phyloP scores from a whole-genome alignment of 2,113 vertebrate genomes.

The Mugil cephalus region DNA sequence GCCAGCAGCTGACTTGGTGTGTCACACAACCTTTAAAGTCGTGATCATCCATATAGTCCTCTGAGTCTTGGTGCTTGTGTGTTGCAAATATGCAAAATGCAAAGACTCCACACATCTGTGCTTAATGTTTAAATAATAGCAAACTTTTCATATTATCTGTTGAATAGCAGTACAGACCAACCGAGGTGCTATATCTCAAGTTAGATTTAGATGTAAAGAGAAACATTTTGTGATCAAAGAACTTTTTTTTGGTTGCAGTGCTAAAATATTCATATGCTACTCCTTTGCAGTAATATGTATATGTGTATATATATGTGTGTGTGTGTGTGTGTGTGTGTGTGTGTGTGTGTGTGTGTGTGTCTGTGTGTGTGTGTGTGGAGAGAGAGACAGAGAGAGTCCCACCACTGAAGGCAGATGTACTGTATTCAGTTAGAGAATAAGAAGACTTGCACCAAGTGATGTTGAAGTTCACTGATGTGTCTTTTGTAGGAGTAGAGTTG shows the following conservation, averaged over 20 bases:
- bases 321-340: too few relatives aligned
- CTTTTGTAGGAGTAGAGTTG: constrained; percentile 2
- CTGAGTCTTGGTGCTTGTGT: too few relatives aligned
- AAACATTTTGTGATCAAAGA: too few relatives aligned
- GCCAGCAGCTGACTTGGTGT: too few relatives aligned
- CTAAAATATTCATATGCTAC: constrained; percentile 24
- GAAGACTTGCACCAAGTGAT: constrained; percentile 21
- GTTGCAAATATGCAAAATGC: too few relatives aligned
- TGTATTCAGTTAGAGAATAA: constrained; percentile 18
- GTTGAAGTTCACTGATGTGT: too few relatives aligned
- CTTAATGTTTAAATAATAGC: neutral
- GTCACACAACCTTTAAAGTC: too few relatives aligned
- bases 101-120: neutral
- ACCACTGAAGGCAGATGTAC: constrained; percentile 2
- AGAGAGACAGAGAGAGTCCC: too few relatives aligned
- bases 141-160: neutral
- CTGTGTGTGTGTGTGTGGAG: too few relatives aligned
- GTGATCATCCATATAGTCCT: too few relatives aligned
- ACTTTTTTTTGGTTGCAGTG: neutral
- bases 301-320: too few relatives aligned
- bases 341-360: too few relatives aligned
- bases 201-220: neutral
- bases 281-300: neutral
- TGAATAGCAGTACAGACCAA: neutral
- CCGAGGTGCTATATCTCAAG: neutral